These are phyloP conservation scores for Aplocera efformata DNA, from an alignment of 2,888 invertebrate genomes.

Conservation along the genomic window DNA sequence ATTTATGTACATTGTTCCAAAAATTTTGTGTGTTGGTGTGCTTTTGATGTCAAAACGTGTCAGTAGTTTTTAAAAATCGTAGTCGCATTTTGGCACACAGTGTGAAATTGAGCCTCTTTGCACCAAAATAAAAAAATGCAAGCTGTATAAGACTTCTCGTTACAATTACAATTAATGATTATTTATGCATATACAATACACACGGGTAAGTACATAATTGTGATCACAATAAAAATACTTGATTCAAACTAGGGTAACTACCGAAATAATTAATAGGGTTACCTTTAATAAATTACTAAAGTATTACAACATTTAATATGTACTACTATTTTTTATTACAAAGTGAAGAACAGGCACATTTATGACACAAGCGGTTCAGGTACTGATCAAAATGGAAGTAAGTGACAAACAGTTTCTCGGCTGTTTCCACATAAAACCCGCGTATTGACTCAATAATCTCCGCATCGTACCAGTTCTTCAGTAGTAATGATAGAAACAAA, in stretches of 20 bases:
- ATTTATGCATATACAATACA: slow-evolving; percentile 7
- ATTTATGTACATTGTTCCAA: slow-evolving; percentile 75
- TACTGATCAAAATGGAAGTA: no score
- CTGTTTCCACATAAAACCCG: no score
- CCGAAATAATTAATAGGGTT: background rate
- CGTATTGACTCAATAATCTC: no score
- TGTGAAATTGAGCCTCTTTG: slow-evolving; percentile 56
- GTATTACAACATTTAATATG: slow-evolving; percentile 7
- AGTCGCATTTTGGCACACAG: slow-evolving; percentile 60
- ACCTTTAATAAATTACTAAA: no score
- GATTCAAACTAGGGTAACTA: slow-evolving; percentile 14
- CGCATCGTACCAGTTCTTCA: no score
- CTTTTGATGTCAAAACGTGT: slow-evolving; percentile 38
- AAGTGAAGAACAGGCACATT: background rate
- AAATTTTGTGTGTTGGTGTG: slow-evolving; percentile 51
- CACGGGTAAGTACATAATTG: slow-evolving; percentile 24
- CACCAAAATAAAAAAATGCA: slow-evolving; percentile 46
- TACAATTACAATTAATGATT: slow-evolving; percentile 5
- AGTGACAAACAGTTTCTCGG: no score
- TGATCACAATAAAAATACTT: slow-evolving; percentile 32
- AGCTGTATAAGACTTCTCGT: slow-evolving; percentile 45
- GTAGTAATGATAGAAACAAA: no score
- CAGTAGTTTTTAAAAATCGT: slow-evolving; percentile 2
- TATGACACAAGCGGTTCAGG: background rate
- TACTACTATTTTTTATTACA: slow-evolving; percentile 8